phyloP scores from a whole-genome alignment of 1,140 invertebrate genomes.

The Chironomus striatipennis region DNA sequence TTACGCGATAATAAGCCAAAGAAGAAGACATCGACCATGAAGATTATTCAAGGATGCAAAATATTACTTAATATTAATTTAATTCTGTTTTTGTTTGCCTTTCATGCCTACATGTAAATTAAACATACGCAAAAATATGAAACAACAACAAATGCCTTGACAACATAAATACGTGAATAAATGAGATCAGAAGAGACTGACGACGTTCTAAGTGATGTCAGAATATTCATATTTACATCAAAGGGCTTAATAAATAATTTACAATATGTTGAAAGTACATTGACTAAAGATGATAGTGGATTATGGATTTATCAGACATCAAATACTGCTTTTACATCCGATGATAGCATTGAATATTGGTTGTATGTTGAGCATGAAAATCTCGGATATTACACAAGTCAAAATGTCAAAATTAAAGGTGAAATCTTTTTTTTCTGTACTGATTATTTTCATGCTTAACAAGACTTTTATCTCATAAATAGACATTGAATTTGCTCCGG shows the following conservation, averaged over 20 bases:
- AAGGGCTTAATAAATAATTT: conserved; percentile 16
- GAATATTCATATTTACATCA: not conserved
- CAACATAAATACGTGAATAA: too few species aligned
- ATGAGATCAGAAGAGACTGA: not conserved
- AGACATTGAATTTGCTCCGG: too few species aligned
- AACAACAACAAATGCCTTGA: too few species aligned
- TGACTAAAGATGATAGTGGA: not conserved
- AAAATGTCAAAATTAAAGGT: not conserved
- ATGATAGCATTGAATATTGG: conserved; percentile 5
- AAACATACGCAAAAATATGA: too few species aligned
- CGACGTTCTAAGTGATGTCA: not conserved
- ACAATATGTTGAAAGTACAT: conserved; percentile 7
- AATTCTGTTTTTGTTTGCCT: too few species aligned
- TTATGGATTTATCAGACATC: not conserved
- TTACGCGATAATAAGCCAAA: too few species aligned
- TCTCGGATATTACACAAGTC: not conserved
- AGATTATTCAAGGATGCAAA: too few species aligned
- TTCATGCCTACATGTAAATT: too few species aligned
- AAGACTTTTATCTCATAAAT: too few species aligned
- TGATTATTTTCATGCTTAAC: too few species aligned
- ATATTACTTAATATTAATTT: too few species aligned
- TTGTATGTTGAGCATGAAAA: not conserved
- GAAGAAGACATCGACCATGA: too few species aligned
- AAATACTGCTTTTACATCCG: not conserved
- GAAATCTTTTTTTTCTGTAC: not conserved